A percentile compares a stretch with the other conserved stretches of the same genome.
Conservation (phyloP, 2,888 invertebrate species). For the Thyatira batis region DNA sequence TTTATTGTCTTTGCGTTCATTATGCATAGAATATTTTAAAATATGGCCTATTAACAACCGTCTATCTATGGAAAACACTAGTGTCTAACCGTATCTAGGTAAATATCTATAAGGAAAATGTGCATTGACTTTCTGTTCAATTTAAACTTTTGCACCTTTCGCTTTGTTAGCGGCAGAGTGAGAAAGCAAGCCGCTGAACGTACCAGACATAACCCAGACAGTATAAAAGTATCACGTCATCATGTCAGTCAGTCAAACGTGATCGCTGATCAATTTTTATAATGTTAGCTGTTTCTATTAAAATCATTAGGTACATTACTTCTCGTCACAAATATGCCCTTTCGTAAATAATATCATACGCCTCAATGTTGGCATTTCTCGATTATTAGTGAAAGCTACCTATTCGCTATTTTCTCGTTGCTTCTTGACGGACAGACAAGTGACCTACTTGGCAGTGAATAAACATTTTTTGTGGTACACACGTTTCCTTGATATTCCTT, state of each 20-base stretch:
- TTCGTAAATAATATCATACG: slow-evolving; percentile 15
- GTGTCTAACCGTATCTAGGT: not conserved
- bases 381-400: slow-evolving; percentile 38
- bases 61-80: not conserved
- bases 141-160: slow-evolving; percentile 26
- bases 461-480: slow-evolving; percentile 48
- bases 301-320: not conserved
- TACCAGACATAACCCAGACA: slow-evolving; percentile 42
- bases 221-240: too few species aligned
- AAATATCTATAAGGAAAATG: not conserved
- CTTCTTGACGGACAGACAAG: slow-evolving; percentile 53
- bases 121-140: slow-evolving; percentile 10
- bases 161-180: slow-evolving; percentile 26
- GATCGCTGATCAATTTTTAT: not conserved
- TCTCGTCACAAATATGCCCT: not conserved
- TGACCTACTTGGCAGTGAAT: slow-evolving; percentile 72
- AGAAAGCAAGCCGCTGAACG: slow-evolving; percentile 19
- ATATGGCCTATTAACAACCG: too few species aligned
- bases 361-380: slow-evolving; percentile 27
- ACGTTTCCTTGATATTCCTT: slow-evolving; percentile 45
- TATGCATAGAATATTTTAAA: too few species aligned
- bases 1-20: too few species aligned
- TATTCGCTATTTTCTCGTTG: slow-evolving; percentile 46
- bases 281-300: not conserved
- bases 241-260: too few species aligned